Base-by-base conservation (phyloP, 2,888 invertebrate species). In the Drosophila aldrichi region DNA sequence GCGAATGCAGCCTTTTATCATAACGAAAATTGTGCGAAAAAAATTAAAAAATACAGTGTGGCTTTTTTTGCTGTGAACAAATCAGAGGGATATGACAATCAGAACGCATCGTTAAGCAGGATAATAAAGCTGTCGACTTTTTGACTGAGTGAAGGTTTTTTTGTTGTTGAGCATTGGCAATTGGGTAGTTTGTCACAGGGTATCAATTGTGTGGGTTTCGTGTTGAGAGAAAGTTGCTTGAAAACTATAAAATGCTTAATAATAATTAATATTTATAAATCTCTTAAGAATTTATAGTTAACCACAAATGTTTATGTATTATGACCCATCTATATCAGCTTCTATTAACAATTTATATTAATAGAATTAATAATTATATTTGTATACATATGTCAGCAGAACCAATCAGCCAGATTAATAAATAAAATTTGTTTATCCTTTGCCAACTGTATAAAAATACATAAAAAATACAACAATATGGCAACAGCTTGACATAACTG, bases 41-140 rank as follows among this genome's bases (percentile, higher is more conserved):
- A 79, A 65, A 63, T 52, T 34, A 20, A 34, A 51, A 38, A 7
- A 14, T 29, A 1, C 7, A 29, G 1, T 29, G 29, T 20, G 7
- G 2, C 12, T 25, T n/a, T 38, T 60, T 62, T 36, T 46, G n/a
- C 40, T 12, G 14, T 64, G 25, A 32, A 7, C 65, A 46, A 55
- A 66, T 52, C 56, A 22, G 56, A 29, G 63, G 73, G 61, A 81
- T 81, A 68, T 81, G 57, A 52, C 79, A 79, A 82, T 85, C 80
- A 75, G 68, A 60, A 63, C 52, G 68, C 80, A 36, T 67, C 59
- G 72, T 63, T 85, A 75, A 85, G 66, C 83, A 71, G 63, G 55
- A 72, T 72, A 81, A 86, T 81, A 66, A 46, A 66, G 32, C 66
- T 67, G 55, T 55, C 66, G 25, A 67, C 54, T 52, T 43, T 51